Percentiles rank a stretch among this genome's conserved stretches.
Evolutionary conservation across 2,797 vertebrate species (phyloP).

Genomic region (Phalloptychus januarius): DNA sequence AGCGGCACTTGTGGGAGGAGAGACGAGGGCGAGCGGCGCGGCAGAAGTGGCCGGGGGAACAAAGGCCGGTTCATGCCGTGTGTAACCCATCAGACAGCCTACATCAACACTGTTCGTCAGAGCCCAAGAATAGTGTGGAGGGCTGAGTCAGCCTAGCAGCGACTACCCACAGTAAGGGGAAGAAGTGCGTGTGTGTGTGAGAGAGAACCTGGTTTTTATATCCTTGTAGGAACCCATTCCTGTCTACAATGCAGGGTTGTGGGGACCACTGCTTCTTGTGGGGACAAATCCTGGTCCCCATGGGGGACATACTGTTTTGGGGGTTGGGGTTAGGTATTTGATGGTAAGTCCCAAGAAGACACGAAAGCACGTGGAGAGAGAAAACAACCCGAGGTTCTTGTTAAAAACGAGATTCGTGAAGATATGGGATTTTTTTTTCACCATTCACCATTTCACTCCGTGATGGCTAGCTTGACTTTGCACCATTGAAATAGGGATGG

Average conservation of each 20-base stretch:
- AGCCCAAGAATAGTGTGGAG: constrained; percentile 76
- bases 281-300: no score
- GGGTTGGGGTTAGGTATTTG: no score
- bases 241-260: no score
- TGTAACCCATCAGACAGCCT: constrained; percentile 72
- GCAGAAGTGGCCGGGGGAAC: constrained; percentile 71
- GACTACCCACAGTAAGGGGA: constrained; percentile 66
- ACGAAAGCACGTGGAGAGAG: constrained; percentile 28
- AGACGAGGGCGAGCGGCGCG: constrained; percentile 52
- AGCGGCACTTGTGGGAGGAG: constrained; percentile 59
- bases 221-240: no score
- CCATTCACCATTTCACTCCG: constrained; percentile 68
- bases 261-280: no score
- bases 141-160: constrained; percentile 80
- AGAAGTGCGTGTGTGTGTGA: constrained; percentile 59
- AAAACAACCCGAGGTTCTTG: constrained; percentile 68
- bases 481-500: constrained; percentile 62
- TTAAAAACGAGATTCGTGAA: constrained; percentile 67
- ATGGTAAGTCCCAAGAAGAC: no score
- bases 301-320: no score
- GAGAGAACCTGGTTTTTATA: no score
- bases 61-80: constrained; percentile 72
- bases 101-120: constrained; percentile 76
- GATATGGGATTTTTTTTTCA: constrained; percentile 63
- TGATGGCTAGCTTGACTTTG: constrained; percentile 69